A percentile compares a stretch with the other conserved stretches of the same genome.
These are phyloP conservation scores for Tetropium fuscum DNA, from an alignment of 2,888 invertebrate genomes.

Conservation along the genomic window DNA sequence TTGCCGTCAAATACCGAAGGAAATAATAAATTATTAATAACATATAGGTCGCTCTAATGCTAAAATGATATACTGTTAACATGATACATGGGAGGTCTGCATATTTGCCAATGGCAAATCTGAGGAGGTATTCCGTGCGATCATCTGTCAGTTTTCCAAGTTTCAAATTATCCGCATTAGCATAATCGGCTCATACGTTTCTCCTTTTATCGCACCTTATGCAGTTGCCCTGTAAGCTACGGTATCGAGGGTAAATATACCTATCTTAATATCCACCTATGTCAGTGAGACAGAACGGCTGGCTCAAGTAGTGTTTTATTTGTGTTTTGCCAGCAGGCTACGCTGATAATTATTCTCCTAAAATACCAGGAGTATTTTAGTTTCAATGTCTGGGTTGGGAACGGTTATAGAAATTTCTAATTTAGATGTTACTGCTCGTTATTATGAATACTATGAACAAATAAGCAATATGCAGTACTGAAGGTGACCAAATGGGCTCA, in stretches of 20 bases:
- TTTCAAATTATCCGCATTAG: conserved; percentile 22
- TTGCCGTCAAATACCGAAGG: too few species aligned
- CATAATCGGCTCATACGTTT: conserved; percentile 19
- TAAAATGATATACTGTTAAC: conserved; percentile 19
- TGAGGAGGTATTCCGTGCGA: conserved; percentile 7
- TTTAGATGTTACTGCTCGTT: conserved; percentile 12
- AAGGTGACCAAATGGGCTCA: too few species aligned
- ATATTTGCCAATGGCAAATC: conserved; percentile 14
- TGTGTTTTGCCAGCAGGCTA: background rate
- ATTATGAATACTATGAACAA: too few species aligned
- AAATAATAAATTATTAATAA: too few species aligned
- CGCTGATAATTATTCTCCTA: conserved; percentile 4
- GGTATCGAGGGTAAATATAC: background rate
- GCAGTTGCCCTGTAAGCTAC: conserved; percentile 11
- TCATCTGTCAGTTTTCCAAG: conserved; percentile 22
- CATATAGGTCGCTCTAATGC: too few species aligned
- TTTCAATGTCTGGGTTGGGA: conserved; percentile 23
- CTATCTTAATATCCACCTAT: too few species aligned
- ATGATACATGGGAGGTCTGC: conserved; percentile 22
- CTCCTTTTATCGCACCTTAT: conserved; percentile 25
- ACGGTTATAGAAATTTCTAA: conserved; percentile 7
- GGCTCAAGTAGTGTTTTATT: background rate
- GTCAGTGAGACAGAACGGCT: background rate
- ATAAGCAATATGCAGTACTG: too few species aligned
- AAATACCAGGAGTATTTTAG: conserved; percentile 21